Conservation (phyloP, 2,797 vertebrate species). For the Cryptoblepharus egeriae region DNA sequence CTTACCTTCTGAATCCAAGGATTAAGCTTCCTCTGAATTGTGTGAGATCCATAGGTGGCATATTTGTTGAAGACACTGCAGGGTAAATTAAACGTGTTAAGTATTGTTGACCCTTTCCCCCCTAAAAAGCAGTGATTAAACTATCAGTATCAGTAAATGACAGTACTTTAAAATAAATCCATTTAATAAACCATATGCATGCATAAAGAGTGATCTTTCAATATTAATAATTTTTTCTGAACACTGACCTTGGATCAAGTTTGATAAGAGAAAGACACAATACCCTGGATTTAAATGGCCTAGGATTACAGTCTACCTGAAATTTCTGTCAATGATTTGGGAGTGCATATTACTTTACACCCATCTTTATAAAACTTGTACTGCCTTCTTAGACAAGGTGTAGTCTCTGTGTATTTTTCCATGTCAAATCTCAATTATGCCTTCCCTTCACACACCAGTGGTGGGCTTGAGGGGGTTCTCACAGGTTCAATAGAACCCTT, state of each 20-base stretch:
- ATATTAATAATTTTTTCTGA: not conserved
- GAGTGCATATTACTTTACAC: not conserved
- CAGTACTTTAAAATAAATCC: not conserved
- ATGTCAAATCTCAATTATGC: not conserved
- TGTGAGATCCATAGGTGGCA: constrained; percentile 68
- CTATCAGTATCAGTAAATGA: not conserved
- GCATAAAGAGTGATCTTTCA: not conserved
- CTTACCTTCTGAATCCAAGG: constrained; percentile 87
- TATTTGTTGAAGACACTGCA: constrained; percentile 85
- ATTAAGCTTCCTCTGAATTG: constrained; percentile 78
- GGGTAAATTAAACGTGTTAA: constrained; percentile 46
- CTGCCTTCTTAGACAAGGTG: not conserved
- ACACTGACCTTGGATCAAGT: not conserved
- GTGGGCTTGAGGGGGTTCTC: too few relatives aligned
- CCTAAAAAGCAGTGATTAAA: not conserved
- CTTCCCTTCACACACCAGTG: too few relatives aligned
- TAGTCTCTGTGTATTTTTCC: not conserved
- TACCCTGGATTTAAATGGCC: not conserved
- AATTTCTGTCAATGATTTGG: not conserved
- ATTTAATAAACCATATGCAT: not conserved
- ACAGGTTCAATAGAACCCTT: too few relatives aligned
- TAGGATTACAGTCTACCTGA: not conserved
- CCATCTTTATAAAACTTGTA: not conserved
- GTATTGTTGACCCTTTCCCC: not conserved
- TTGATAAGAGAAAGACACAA: not conserved